Evolutionary conservation across 2,113 vertebrate species (phyloP).

Genomic region (Genyomyrus donnyi): DNA sequence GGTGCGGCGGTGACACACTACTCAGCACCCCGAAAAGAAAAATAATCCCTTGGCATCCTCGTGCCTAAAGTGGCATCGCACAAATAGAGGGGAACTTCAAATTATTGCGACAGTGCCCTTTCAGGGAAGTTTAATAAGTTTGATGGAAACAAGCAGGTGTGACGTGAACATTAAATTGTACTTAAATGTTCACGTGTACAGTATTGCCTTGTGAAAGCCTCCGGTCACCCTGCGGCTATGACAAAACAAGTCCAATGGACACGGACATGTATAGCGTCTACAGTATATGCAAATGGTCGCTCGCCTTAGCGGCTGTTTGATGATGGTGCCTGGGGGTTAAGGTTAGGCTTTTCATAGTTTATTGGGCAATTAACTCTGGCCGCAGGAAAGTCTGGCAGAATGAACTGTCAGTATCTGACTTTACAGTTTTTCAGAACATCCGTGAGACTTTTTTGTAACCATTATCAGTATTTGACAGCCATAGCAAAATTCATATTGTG

Average conservation of each 20-base stretch:
- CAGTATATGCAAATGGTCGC: neutral
- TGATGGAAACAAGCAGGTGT: neutral
- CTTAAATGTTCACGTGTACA: neutral
- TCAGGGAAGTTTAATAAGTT: neutral
- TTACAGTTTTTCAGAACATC: neutral
- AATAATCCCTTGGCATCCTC: neutral
- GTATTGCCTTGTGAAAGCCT: neutral
- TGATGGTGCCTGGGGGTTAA: neutral
- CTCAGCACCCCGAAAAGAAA: neutral
- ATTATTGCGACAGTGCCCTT: neutral
- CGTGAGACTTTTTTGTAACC: neutral
- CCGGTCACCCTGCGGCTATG: neutral
- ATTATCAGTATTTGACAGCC: constrained; percentile 13
- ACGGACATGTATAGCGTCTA: neutral
- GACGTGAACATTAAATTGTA: neutral
- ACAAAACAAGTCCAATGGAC: neutral
- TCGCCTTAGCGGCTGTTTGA: neutral
- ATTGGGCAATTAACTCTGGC: neutral
- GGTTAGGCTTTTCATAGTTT: neutral
- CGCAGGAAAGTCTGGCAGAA: neutral
- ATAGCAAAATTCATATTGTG: constrained; percentile 11
- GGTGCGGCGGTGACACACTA: neutral
- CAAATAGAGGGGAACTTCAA: neutral
- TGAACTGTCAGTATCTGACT: neutral
- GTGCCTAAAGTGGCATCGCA: neutral